phyloP scores from a whole-genome alignment of 2,113 vertebrate genomes.

The Trinectes maculatus region DNA sequence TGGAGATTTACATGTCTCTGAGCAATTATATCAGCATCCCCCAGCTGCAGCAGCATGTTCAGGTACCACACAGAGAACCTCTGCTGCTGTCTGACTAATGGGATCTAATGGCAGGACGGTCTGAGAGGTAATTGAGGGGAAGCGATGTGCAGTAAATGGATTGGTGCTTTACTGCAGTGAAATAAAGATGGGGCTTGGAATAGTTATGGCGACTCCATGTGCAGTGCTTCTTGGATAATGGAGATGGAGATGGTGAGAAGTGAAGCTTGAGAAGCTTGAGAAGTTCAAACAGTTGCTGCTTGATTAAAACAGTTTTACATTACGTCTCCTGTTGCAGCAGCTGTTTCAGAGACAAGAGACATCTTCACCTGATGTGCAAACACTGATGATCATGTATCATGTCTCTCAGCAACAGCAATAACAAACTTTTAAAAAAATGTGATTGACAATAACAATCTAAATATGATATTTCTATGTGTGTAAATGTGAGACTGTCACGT shows the following conservation, averaged over 20 bases:
- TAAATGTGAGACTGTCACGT: not conserved
- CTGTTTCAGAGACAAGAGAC: not conserved
- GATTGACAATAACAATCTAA: too few species aligned
- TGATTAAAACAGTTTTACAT: constrained; percentile 3
- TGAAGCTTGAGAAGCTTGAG: constrained; percentile 13
- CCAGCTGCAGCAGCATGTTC: constrained; percentile 26
- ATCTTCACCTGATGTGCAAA: not conserved
- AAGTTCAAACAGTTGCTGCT: constrained; percentile 5
- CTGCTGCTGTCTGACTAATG: constrained; percentile 28
- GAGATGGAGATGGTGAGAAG: constrained; percentile 35
- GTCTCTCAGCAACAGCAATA: not conserved
- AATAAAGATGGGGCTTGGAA: constrained; percentile 34
- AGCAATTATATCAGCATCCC: constrained; percentile 18
- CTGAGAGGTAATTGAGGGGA: constrained; percentile 62
- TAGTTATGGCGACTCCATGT: constrained; percentile 31
- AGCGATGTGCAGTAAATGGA: constrained; percentile 32
- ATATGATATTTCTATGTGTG: not conserved
- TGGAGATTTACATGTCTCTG: constrained; percentile 32
- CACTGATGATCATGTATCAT: not conserved
- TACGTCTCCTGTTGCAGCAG: not conserved
- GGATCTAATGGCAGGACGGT: constrained; percentile 41
- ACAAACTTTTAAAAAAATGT: not conserved
- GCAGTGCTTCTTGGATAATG: constrained; percentile 37
- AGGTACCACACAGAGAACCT: constrained; percentile 14
- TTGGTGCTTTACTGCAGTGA: constrained; percentile 44